Evolutionary conservation across 53 echinoderm and acorn worm species (phyloP).

Genomic region (Echinarachnius parma): DNA sequence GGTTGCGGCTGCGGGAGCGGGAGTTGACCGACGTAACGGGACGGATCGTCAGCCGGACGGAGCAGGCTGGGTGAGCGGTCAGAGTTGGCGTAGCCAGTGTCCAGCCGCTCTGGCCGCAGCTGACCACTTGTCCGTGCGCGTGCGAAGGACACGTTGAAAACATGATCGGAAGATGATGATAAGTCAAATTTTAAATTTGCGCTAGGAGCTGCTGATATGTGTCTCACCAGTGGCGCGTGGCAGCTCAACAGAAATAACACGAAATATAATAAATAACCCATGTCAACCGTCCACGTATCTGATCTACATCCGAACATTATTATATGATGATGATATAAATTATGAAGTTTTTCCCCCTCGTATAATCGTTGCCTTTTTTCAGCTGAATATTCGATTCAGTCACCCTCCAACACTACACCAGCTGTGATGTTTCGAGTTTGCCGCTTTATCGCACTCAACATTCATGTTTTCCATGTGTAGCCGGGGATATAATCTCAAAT

Average conservation of each 20-base stretch:
- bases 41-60: conserved; percentile 14
- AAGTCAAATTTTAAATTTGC: too few species aligned
- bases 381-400: neutral
- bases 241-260: neutral
- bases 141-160: conserved; percentile 4
- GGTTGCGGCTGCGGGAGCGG: conserved; percentile 4
- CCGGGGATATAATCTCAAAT: neutral
- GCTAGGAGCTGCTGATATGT: too few species aligned
- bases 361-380: too few species aligned
- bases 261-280: too few species aligned
- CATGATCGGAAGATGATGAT: neutral
- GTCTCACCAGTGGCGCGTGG: neutral
- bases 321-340: too few species aligned
- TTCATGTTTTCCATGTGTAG: neutral
- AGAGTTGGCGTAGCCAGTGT: conserved; percentile 5
- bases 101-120: conserved; percentile 1
- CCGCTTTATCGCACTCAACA: neutral
- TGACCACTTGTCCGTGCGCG: neutral
- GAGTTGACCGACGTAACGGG: too few species aligned
- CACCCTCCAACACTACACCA: conserved; percentile 3
- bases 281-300: too few species aligned
- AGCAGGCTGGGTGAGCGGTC: conserved; percentile 13
- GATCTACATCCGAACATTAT: too few species aligned
- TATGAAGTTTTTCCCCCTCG: too few species aligned
- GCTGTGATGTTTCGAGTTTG: neutral